Base-by-base conservation (phyloP, 2,797 vertebrate genomes). In the Anolis apletophallus region DNA sequence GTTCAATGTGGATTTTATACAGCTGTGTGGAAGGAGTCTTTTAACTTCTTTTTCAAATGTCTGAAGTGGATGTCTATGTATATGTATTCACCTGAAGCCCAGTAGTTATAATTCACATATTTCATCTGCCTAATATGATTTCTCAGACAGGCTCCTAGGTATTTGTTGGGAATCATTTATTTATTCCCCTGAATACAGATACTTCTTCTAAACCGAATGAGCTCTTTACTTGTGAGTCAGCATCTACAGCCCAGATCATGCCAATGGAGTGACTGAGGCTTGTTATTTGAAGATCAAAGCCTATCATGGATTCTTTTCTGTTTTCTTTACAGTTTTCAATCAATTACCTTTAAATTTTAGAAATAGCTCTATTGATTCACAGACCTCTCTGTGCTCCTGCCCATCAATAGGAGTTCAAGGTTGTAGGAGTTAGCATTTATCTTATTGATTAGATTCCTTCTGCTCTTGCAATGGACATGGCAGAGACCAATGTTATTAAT, bases 401-500 rank as follows among this genome's bases (percentile, higher is more conserved):
- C 73, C 86, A 50, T 87, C 86, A 86, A 93, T 85, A 83, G 26
- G 46, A 92, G 78, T 88, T 95, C 85, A 92, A 80, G 67, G 50
- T 92, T 87, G 76, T 55, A 75, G 64, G 40, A 92, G 71, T 90
- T 91, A 91, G 83, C 69, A 89, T 94, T 93, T 83, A 26, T 93
- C 87, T 93, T 87, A 91, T 84, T 94, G 34, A 94, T 92, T 87
- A 81, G 74, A 89, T 94, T 93, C 87, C 83, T 90, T 79, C 36
- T 80, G 36, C 69, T 85, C 0, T 0, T 80, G 81, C 71, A 86
- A 69, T 74, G 69, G 14, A 86, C 88, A 61, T 87, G 81, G 1
- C 46, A 86, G 77, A 54, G 68, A 91, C 90, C 34, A 88, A 90
- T 92, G 90, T 93, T 94, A 93, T 92, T 93, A 91, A 92, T 88